These are phyloP conservation scores for Ostrea denselamellosa DNA, from an alignment of 1,140 invertebrate genomes.

Conservation along the genomic window DNA sequence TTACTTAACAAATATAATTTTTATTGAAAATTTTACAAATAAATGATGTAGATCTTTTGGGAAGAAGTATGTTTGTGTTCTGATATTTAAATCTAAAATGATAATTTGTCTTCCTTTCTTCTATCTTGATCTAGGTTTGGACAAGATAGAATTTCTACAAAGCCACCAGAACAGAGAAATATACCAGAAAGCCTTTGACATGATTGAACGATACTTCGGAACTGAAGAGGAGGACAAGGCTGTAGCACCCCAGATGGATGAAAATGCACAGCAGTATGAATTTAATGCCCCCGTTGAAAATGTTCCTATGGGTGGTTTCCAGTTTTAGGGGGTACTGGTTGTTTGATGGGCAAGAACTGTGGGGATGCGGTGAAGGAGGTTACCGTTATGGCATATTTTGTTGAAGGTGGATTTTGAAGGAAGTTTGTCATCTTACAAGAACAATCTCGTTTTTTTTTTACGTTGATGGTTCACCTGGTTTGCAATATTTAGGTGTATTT, in stretches of 20 bases:
- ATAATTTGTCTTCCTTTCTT: not conserved
- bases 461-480: not conserved
- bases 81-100: no score
- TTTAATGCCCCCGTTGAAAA: conserved; percentile 75
- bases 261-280: conserved; percentile 85
- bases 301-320: conserved; percentile 73
- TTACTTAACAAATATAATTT: no score
- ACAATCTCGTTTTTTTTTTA: not conserved
- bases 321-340: conserved; percentile 66
- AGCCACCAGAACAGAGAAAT: conserved; percentile 98
- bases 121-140: conserved; percentile 83
- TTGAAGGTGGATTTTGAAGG: not conserved
- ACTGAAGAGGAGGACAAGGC: conserved; percentile 88
- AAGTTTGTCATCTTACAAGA: not conserved
- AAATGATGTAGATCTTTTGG: no score
- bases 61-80: not conserved
- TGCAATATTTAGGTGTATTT: not conserved
- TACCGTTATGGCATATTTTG: not conserved
- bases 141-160: conserved; percentile 97
- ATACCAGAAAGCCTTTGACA: conserved; percentile 97
- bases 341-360: not conserved
- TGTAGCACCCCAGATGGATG: conserved; percentile 88
- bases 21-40: no score
- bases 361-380: not conserved
- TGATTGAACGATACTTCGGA: conserved; percentile 98